Percentiles rank a stretch among this genome's conserved stretches.
phyloP scores from a whole-genome alignment of 2,797 vertebrate species.

The Spea hammondii region DNA sequence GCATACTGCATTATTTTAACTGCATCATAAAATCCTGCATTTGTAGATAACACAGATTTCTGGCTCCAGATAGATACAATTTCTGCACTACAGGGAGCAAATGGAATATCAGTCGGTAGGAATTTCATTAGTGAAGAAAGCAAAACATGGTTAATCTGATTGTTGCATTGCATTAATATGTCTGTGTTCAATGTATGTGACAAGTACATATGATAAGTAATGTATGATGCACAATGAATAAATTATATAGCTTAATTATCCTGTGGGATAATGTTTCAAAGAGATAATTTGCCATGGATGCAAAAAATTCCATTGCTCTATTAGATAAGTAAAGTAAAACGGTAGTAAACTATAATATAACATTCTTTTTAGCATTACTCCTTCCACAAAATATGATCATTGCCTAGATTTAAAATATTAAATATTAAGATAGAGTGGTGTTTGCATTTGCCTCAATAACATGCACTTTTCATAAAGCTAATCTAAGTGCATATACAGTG shows the following conservation, averaged over 20 bases:
- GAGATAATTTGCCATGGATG: neutral
- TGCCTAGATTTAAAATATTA: too few relatives aligned
- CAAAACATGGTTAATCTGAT: slow-evolving; percentile 25
- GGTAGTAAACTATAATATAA: neutral
- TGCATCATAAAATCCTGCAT: slow-evolving; percentile 2
- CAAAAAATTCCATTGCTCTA: neutral
- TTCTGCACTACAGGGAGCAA: slow-evolving; percentile 20
- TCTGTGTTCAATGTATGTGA: neutral
- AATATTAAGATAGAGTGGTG: too few relatives aligned
- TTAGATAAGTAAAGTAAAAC: neutral
- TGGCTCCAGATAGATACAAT: slow-evolving; percentile 3
- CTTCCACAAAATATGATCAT: too few relatives aligned
- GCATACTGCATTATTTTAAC: neutral
- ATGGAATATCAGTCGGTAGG: neutral
- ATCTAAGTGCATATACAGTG: too few relatives aligned
- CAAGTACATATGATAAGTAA: neutral
- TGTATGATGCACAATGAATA: slow-evolving; percentile 8
- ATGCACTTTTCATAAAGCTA: too few relatives aligned
- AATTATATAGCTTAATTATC: neutral
- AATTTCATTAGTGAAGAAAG: slow-evolving; percentile 20
- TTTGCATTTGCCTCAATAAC: too few relatives aligned
- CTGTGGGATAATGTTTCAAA: neutral
- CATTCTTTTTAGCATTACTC: too few relatives aligned
- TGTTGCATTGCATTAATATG: slow-evolving; percentile 18
- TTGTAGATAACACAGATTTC: slow-evolving; percentile 11